Evolutionary conservation across 1,140 invertebrate species (phyloP).

Genomic region (Chelonus insularis): DNA sequence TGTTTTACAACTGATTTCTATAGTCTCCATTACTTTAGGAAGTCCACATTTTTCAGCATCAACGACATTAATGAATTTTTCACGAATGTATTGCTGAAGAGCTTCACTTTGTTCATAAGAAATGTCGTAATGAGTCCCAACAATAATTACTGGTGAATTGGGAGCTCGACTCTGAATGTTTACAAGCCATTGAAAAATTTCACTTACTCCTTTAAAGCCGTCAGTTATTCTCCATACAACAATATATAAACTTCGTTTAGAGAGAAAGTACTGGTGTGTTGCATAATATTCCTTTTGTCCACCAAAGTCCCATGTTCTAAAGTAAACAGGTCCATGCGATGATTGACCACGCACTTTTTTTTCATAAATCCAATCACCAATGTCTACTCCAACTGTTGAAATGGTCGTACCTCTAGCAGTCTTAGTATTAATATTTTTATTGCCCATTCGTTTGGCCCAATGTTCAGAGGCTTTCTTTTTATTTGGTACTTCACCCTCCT

Average conservation of each 20-base stretch:
- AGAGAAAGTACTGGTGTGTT: constrained; percentile 98
- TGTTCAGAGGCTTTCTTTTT: constrained; percentile 80
- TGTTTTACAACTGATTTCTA: constrained; percentile 90
- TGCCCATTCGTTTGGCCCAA: constrained; percentile 93
- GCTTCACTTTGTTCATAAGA: constrained; percentile 78
- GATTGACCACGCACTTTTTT: constrained; percentile 73
- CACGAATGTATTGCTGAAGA: constrained; percentile 85
- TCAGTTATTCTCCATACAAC: constrained; percentile 95
- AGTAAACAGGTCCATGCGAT: constrained; percentile 86
- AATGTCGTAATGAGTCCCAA: constrained; percentile 93
- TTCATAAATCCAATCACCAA: constrained; percentile 92
- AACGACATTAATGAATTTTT: constrained; percentile 88
- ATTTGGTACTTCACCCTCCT: constrained; percentile 79
- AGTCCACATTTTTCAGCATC: constrained; percentile 96
- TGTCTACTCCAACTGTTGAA: constrained; percentile 96
- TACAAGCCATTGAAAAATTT: constrained; percentile 92
- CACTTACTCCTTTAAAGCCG: constrained; percentile 86
- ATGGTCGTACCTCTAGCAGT: constrained; percentile 78
- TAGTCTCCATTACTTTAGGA: constrained; percentile 89
- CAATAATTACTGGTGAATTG: constrained; percentile 91
- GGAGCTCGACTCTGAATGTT: constrained; percentile 93
- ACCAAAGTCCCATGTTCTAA: constrained; percentile 99
- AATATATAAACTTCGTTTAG: constrained; percentile 91
- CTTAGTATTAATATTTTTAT: constrained; percentile 77
- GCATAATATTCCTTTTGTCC: constrained; percentile 96